Base-by-base conservation (phyloP, 2,797 vertebrate genomes). In the Periparus ater region DNA sequence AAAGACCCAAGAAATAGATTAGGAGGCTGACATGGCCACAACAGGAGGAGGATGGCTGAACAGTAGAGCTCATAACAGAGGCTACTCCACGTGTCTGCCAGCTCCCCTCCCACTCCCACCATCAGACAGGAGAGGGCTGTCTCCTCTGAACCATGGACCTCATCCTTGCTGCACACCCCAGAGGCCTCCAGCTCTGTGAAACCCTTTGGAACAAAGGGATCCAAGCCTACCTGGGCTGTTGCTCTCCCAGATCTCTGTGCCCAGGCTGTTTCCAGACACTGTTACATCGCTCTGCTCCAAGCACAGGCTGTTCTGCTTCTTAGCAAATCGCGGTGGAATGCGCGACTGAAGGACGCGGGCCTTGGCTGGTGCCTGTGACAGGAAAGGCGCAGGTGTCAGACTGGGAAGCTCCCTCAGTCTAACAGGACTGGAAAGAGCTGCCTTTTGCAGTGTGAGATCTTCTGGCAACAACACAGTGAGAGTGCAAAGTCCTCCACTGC, bases 171-270 rank as follows among this genome's bases (percentile, higher is more conserved):
- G 51, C 51, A 48, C 4, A n/a, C 7, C 36, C 27, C 60, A 21
- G 14, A 45, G 3, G 16, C 40, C 27, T 50, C 27, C 25, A 78
- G 16, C 21, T 54, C 9, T 9, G 18, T 21, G 19, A 87, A 82
- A 84, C 6, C 13, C 66, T 25, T 20, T 1, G 1, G 6, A 65
- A 70, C 23, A 60, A 29, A 44, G 1, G 5, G 7, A 19, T 23
- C 9, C 42, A 42, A 32, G 20, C 84, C 51, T 86, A 99, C 99
- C 99, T 90, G 99, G 98, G 95, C 98, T 99, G 97, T 98, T 99
- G 67, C 97, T 99, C 97, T 99, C 99, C 99, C 99, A 99, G 96
- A 99, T 99, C 97, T 99, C 99, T 3, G 99, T 99, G 90, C 99
- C 99, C 83, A 99, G 96, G 96, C 98, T 99, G 96, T 98, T 99